Evolutionary conservation across 2,113 vertebrate genomes (phyloP).

Genomic region (Tragelaphus scriptus): DNA sequence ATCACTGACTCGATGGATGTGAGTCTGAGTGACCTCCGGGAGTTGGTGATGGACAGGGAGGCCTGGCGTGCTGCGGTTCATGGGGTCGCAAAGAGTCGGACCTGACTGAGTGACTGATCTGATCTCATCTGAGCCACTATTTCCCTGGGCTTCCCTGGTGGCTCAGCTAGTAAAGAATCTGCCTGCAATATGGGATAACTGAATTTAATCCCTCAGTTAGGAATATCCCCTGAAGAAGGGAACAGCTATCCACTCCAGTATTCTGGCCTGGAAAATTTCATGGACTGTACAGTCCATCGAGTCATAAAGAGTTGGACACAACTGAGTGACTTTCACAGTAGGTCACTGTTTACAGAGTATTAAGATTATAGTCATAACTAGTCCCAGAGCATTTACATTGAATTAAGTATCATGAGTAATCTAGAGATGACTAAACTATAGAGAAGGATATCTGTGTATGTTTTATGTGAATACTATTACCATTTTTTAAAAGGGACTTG

Average conservation of each 20-base stretch:
- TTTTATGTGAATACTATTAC: not conserved
- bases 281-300: not conserved
- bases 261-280: not conserved
- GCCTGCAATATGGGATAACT: not conserved
- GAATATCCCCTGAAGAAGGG: not conserved
- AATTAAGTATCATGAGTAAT: not conserved
- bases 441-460: not conserved
- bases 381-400: not conserved
- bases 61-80: too few relatives aligned
- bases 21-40: too few relatives aligned
- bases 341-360: not conserved
- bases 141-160: not conserved
- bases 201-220: accelerated
- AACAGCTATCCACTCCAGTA: not conserved
- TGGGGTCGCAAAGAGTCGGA: not conserved
- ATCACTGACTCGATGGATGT: too few relatives aligned
- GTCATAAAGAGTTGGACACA: not conserved
- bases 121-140: not conserved
- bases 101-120: not conserved
- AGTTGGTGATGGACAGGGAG: too few relatives aligned
- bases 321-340: not conserved
- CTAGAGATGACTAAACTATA: not conserved
- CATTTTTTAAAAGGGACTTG: not conserved
- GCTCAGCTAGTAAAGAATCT: not conserved
- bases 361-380: not conserved